Evolutionary conservation across 1,140 invertebrate genomes (phyloP).

Genomic region (Danaus melanippus): DNA sequence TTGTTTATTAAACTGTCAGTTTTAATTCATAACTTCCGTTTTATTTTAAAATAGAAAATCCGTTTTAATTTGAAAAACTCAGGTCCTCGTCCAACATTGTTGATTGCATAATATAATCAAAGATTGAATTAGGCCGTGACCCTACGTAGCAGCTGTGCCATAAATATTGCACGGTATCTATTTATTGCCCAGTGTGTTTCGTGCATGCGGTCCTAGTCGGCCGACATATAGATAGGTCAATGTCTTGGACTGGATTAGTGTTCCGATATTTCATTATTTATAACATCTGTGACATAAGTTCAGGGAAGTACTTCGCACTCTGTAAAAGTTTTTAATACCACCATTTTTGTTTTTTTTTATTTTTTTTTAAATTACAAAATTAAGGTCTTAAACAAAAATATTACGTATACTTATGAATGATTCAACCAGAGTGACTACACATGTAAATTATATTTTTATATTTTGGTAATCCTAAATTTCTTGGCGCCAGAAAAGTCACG

Average conservation of each 20-base stretch:
- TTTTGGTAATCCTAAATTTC: conserved; percentile 19
- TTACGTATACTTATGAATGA: too few relatives aligned
- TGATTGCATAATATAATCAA: too few relatives aligned
- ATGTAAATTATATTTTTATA: background rate
- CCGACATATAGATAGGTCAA: conserved; percentile 58
- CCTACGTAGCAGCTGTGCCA: conserved; percentile 39
- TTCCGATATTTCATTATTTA: conserved; percentile 19
- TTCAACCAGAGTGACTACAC: too few relatives aligned
- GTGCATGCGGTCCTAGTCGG: conserved; percentile 35
- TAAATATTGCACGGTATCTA: conserved; percentile 54
- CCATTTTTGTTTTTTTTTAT: conserved; percentile 3
- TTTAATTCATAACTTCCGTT: too few relatives aligned
- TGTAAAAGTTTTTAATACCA: conserved; percentile 1
- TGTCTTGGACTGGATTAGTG: conserved; percentile 40
- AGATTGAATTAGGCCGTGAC: conserved; percentile 14
- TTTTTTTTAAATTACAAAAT: too few relatives aligned
- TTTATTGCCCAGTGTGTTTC: conserved; percentile 27
- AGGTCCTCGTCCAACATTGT: too few relatives aligned
- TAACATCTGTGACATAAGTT: conserved; percentile 11
- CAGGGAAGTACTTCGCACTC: conserved; percentile 1
- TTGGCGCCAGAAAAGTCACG: conserved; percentile 35
- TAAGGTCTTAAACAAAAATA: too few relatives aligned
- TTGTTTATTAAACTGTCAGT: too few relatives aligned
- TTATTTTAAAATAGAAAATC: too few relatives aligned
- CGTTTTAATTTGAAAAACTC: too few relatives aligned